Evolutionary conservation across 1,140 invertebrate species (phyloP).

Genomic region (Diachasmimorpha longicaudata): DNA sequence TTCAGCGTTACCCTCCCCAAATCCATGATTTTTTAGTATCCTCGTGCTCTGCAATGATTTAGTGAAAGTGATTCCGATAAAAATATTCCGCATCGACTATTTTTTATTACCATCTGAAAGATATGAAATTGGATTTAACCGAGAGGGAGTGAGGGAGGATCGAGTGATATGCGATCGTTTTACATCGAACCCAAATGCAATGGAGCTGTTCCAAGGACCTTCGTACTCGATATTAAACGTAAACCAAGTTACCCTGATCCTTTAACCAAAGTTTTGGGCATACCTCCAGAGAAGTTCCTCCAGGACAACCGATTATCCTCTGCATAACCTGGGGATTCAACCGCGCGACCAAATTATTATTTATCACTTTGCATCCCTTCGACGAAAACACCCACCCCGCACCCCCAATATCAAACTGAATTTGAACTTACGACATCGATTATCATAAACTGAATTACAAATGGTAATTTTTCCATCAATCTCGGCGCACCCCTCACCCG

Average conservation of each 20-base stretch:
- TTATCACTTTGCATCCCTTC: neutral
- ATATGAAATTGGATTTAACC: conserved; percentile 4
- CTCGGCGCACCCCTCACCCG: neutral
- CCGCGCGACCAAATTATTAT: neutral
- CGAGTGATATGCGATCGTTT: conserved; percentile 4
- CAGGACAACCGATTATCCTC: conserved; percentile 5
- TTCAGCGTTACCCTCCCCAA: neutral
- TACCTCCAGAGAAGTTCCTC: neutral
- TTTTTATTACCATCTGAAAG: conserved; percentile 1
- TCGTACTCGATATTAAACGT: conserved; percentile 23
- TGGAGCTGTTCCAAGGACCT: conserved; percentile 9
- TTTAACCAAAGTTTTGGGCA: conserved; percentile 2
- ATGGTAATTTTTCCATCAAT: conserved; percentile 1
- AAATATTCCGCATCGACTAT: neutral
- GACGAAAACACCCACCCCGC: neutral
- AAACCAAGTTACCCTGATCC: conserved; percentile 28
- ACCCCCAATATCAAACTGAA: neutral
- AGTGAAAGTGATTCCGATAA: neutral
- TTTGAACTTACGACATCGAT: neutral
- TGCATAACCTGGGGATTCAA: conserved; percentile 1
- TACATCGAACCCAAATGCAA: neutral
- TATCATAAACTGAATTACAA: conserved; percentile 1
- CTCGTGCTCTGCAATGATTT: too few species aligned
- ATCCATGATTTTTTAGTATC: neutral
- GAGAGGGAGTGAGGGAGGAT: neutral